phyloP scores from a whole-genome alignment of 1,140 invertebrate species.

The Laupala kohalensis region DNA sequence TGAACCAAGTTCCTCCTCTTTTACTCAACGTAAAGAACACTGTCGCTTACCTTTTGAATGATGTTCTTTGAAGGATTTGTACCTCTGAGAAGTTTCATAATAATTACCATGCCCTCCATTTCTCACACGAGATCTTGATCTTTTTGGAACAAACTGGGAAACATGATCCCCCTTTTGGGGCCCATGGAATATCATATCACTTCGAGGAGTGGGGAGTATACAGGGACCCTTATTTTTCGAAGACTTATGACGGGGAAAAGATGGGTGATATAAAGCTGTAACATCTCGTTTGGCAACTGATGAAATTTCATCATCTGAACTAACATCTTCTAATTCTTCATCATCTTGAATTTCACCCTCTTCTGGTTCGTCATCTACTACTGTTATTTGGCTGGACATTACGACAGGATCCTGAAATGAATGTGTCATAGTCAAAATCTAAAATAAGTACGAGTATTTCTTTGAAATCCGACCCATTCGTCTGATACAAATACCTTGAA shows the following conservation, averaged over 20 bases:
- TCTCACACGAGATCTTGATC: neutral
- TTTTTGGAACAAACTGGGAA: neutral
- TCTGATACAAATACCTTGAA: too few species aligned
- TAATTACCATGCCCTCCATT: neutral
- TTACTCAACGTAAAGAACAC: too few species aligned
- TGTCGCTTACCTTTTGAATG: neutral
- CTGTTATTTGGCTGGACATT: neutral
- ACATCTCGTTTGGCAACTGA: neutral
- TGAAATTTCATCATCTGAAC: neutral
- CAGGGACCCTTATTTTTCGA: neutral
- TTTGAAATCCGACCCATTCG: too few species aligned
- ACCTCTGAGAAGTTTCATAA: neutral
- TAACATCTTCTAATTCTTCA: conserved; percentile 4
- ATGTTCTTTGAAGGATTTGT: neutral
- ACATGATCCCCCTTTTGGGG: neutral
- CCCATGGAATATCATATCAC: neutral
- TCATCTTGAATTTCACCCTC: conserved; percentile 7
- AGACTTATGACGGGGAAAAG: neutral
- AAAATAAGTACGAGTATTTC: too few species aligned
- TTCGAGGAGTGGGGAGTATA: neutral
- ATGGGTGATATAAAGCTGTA: neutral
- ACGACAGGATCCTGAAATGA: too few species aligned
- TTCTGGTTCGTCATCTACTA: neutral
- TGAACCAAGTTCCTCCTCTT: too few species aligned
- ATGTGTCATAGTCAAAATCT: too few species aligned